A percentile compares a stretch with the other conserved stretches of the same genome.
Conservation (phyloP, 2,797 vertebrate genomes). For the Ceryle rudis region DNA sequence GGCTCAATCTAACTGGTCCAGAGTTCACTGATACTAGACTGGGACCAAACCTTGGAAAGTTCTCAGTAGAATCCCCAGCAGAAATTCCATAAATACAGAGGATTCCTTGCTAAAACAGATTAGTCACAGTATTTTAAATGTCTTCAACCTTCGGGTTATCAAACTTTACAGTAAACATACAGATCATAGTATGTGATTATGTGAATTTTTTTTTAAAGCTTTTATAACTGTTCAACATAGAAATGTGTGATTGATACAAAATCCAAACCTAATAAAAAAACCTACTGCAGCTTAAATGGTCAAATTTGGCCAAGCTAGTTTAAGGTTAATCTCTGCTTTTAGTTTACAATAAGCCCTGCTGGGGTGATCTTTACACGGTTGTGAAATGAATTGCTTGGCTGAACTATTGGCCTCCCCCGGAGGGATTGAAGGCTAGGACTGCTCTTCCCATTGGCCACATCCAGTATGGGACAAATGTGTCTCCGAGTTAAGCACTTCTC, state of each 20-base stretch:
- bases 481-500: not conserved
- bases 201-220: not conserved
- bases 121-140: not conserved
- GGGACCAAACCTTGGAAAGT: not conserved
- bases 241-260: not conserved
- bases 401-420: not conserved
- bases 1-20: not conserved
- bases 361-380: not conserved
- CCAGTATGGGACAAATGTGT: fast-evolving
- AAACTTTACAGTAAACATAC: not conserved
- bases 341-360: not conserved
- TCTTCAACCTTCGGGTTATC: not conserved
- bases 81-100: not conserved
- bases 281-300: not conserved
- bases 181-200: not conserved
- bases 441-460: not conserved
- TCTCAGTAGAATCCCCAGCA: not conserved
- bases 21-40: not conserved
- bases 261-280: not conserved
- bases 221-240: not conserved
- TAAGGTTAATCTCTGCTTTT: constrained; percentile 21
- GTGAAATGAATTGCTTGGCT: not conserved
- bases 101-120: not conserved
- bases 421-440: not conserved
- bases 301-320: not conserved